Evolutionary conservation across 2,888 invertebrate species (phyloP).

Genomic region (Mactromeris polynyma): DNA sequence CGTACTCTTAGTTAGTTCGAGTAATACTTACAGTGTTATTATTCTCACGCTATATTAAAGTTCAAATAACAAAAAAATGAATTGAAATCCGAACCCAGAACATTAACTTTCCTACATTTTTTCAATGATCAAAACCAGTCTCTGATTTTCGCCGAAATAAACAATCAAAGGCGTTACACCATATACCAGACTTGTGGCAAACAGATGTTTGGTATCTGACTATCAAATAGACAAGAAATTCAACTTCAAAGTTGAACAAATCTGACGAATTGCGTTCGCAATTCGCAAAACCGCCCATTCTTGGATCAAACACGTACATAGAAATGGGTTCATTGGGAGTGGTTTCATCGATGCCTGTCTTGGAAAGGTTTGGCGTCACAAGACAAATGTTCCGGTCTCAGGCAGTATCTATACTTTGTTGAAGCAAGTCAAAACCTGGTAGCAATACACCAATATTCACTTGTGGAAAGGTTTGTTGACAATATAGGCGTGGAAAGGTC

Average conservation of each 20-base stretch:
- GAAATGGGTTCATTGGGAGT: background rate
- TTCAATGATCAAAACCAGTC: background rate
- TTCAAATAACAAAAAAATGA: background rate
- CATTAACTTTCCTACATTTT: background rate
- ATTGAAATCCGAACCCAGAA: background rate
- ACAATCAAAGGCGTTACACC: background rate
- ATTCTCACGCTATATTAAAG: background rate
- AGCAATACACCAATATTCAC: background rate
- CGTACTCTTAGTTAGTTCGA: too few species aligned
- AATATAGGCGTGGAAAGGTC: too few species aligned
- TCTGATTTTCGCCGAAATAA: too few species aligned
- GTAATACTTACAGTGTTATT: background rate
- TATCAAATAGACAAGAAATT: slow-evolving; percentile 1
- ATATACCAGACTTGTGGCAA: background rate
- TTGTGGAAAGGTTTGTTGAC: background rate
- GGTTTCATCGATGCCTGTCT: background rate
- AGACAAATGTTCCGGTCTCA: background rate
- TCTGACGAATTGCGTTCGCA: background rate
- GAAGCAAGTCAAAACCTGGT: background rate
- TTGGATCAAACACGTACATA: background rate
- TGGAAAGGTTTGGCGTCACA: background rate
- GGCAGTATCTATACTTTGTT: background rate
- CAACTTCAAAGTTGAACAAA: background rate
- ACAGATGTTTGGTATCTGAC: background rate
- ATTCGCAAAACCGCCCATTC: background rate